phyloP scores from a whole-genome alignment of 2,113 vertebrate genomes.

The Hippoglossus stenolepis region DNA sequence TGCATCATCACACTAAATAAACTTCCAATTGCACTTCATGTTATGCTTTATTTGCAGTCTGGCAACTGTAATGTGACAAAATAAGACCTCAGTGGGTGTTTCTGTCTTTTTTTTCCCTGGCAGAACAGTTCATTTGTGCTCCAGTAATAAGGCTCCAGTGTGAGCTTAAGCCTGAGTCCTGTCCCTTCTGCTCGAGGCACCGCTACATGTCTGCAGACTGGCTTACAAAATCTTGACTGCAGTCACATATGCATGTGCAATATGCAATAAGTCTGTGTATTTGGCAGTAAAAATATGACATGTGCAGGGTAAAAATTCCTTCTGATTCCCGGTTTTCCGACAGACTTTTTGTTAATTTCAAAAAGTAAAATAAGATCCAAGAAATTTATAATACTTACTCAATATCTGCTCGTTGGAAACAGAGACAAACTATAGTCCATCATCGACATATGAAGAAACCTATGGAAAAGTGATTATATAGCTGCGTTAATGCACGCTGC shows the following conservation, averaged over 20 bases:
- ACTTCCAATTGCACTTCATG: neutral
- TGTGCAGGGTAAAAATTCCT: neutral
- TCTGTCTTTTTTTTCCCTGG: neutral
- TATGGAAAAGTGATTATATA: too few species aligned
- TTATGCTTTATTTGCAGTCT: slow-evolving; percentile 10
- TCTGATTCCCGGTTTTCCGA: neutral
- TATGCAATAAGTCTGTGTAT: neutral
- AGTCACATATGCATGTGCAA: neutral
- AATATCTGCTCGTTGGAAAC: neutral
- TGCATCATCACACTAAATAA: slow-evolving; percentile 3
- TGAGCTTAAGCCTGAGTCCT: neutral
- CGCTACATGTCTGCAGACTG: neutral
- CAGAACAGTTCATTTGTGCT: slow-evolving; percentile 1
- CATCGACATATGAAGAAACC: neutral
- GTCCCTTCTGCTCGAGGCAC: neutral
- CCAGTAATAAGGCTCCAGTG: slow-evolving; percentile 1
- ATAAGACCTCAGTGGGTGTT: neutral
- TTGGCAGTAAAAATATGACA: neutral
- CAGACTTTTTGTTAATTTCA: neutral
- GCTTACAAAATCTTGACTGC: neutral
- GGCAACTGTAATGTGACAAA: slow-evolving; percentile 7
- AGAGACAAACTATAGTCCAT: neutral
- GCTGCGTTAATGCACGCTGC: too few species aligned
- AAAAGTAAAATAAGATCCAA: too few species aligned
- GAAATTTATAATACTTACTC: neutral